These are phyloP conservation scores for Diorhabda elongata DNA, from an alignment of 1,140 invertebrate species.

Conservation along the genomic window DNA sequence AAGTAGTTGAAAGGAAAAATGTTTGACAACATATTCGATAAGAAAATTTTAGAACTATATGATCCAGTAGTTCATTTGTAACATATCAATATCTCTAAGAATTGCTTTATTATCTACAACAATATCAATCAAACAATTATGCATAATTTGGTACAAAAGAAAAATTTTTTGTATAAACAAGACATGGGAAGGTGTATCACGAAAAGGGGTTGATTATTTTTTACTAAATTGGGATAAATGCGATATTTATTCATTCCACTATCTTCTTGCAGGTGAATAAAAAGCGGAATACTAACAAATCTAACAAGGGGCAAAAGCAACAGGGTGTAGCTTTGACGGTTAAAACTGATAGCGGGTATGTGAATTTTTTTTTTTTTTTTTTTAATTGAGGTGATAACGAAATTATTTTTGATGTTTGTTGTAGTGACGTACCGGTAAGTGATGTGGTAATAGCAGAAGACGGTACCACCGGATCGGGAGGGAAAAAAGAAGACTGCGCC, in stretches of 20 bases:
- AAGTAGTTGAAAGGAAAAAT: no score
- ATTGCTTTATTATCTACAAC: no score
- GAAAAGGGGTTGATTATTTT: no score
- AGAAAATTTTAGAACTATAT: no score
- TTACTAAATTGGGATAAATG: no score
- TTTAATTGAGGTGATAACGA: background rate
- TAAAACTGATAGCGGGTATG: constrained; percentile 42
- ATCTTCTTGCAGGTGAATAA: constrained; percentile 36
- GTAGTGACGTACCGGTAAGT: constrained; percentile 36
- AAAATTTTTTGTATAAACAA: no score
- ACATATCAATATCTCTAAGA: no score
- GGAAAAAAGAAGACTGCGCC: constrained; percentile 34
- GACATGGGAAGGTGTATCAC: no score
- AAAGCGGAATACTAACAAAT: constrained; percentile 41
- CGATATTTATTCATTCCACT: background rate
- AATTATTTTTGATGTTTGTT: background rate
- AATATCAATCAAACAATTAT: no score
- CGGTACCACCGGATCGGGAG: constrained; percentile 22
- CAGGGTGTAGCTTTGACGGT: constrained; percentile 36
- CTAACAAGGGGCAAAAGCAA: constrained; percentile 34
- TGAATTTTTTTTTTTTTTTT: constrained; percentile 14
- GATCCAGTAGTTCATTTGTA: no score
- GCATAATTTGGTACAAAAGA: no score
- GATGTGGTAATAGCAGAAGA: constrained; percentile 25
- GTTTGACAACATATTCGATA: no score